phyloP scores from a whole-genome alignment of 2,888 invertebrate species.

The Teinopalpus imperialis region DNA sequence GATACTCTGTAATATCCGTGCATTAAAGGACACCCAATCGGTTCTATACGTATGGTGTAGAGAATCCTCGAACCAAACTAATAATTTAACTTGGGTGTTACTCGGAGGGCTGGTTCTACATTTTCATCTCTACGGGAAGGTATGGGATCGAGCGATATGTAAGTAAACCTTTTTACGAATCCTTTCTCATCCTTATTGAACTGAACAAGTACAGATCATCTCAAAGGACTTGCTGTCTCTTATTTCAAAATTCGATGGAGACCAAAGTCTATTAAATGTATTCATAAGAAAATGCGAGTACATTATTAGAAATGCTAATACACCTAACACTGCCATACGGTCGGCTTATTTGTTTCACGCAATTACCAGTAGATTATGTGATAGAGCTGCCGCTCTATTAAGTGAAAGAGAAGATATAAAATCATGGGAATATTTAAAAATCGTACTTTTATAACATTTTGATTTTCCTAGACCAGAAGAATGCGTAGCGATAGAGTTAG shows the following conservation, averaged over 20 bases:
- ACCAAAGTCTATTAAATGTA: neutral
- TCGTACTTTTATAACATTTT: neutral
- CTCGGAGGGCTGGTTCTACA: neutral
- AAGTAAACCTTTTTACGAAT: neutral
- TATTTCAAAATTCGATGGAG: neutral
- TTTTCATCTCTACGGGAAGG: neutral
- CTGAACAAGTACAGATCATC: too few relatives aligned
- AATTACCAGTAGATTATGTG: constrained; percentile 1
- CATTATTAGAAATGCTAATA: neutral
- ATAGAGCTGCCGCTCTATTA: neutral
- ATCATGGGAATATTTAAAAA: neutral
- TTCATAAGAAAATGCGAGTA: neutral
- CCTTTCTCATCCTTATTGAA: neutral
- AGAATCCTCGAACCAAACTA: neutral
- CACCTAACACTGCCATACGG: neutral
- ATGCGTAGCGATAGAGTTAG: neutral
- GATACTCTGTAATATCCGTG: neutral
- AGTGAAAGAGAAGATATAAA: neutral
- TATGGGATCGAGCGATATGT: neutral
- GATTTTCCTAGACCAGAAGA: neutral
- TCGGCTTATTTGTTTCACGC: neutral
- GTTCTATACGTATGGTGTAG: neutral
- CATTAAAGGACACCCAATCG: neutral
- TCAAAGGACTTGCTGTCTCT: neutral
- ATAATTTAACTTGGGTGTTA: neutral